A percentile compares a stretch with the other conserved stretches of the same genome.
Evolutionary conservation across 64 coral and sea anemone genomes (phyloP).

Genomic region (Porites lutea): DNA sequence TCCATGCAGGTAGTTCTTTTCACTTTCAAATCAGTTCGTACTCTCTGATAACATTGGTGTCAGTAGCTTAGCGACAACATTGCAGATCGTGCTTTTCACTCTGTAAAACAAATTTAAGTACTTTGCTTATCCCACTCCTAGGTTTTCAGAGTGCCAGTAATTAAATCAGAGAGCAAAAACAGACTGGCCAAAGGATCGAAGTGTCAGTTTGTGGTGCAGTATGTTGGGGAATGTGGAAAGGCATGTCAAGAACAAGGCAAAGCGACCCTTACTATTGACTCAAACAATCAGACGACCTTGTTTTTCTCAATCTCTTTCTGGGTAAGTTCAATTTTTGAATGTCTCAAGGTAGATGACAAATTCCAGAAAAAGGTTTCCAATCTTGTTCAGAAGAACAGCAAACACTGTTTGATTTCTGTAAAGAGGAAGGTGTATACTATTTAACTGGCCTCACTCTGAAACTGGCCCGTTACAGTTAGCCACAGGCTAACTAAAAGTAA

Average conservation of each 20-base stretch:
- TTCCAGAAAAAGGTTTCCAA: neutral
- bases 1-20: too few relatives aligned
- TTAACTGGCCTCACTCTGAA: too few relatives aligned
- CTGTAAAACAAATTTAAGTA: neutral
- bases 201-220: neutral
- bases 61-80: too few relatives aligned
- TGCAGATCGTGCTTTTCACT: too few relatives aligned
- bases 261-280: conserved; percentile 1
- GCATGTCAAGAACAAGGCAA: conserved; percentile 15
- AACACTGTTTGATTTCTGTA: too few relatives aligned
- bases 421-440: too few relatives aligned
- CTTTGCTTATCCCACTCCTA: neutral
- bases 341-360: neutral
- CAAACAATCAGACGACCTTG: neutral
- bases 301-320: conserved; percentile 8
- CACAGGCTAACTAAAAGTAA: too few relatives aligned
- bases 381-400: too few relatives aligned
- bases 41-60: too few relatives aligned
- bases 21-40: too few relatives aligned
- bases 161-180: conserved; percentile 4
- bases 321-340: neutral
- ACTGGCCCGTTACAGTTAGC: too few relatives aligned
- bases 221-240: neutral
- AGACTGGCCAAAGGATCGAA: conserved; percentile 7
- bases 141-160: neutral